Percentiles rank a stretch among this genome's conserved stretches.
Conservation (phyloP, 1,140 invertebrate genomes). For the Pogonomyrmex barbatus region DNA sequence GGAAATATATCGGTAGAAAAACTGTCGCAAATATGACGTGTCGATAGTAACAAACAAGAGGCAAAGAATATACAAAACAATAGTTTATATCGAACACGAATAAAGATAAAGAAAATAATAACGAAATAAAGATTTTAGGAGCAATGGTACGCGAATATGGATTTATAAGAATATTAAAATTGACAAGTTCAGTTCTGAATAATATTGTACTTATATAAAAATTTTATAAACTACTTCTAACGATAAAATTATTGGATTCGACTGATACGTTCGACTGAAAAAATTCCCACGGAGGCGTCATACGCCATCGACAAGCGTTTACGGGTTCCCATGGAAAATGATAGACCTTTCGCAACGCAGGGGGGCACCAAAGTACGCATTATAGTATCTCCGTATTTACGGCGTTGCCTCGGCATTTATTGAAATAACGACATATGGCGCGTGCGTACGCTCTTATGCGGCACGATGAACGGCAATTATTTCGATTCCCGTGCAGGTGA, state of each 20-base stretch:
- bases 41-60: too few relatives aligned
- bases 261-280: slow-evolving; percentile 2
- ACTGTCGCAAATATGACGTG: too few relatives aligned
- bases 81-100: too few relatives aligned
- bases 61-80: too few relatives aligned
- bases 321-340: slow-evolving; percentile 76
- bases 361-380: slow-evolving; percentile 65
- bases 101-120: too few relatives aligned
- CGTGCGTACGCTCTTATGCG: slow-evolving; percentile 30
- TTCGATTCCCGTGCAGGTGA: slow-evolving; percentile 26
- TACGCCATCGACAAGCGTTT: slow-evolving; percentile 65
- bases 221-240: not conserved
- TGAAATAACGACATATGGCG: slow-evolving; percentile 77
- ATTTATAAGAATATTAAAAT: too few relatives aligned
- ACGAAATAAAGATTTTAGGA: too few relatives aligned
- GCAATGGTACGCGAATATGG: too few relatives aligned
- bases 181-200: too few relatives aligned
- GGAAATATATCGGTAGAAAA: too few relatives aligned
- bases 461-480: slow-evolving; percentile 19
- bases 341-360: slow-evolving; percentile 75
- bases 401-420: slow-evolving; percentile 39
- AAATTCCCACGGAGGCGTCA: slow-evolving; percentile 74
- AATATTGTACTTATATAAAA: not conserved
- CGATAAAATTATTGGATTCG: not conserved
- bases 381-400: slow-evolving; percentile 74